phyloP scores from a whole-genome alignment of 2,797 vertebrate genomes.

The Parambassis ranga region DNA sequence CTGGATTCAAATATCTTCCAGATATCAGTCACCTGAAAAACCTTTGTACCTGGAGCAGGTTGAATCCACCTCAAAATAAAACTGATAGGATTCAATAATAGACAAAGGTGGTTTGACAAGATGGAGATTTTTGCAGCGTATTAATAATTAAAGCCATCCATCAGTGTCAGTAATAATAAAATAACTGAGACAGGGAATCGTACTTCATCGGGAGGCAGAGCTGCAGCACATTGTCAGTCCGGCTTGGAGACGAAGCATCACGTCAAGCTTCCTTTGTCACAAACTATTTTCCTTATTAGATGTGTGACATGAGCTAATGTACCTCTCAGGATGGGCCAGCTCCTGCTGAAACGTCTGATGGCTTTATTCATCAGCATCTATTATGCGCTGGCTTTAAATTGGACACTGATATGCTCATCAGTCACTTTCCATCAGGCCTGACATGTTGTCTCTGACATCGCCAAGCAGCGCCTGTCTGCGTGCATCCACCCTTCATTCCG shows the following conservation, averaged over 20 bases:
- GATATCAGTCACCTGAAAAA: neutral
- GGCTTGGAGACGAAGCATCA: slow-evolving; percentile 13
- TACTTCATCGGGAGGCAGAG: neutral
- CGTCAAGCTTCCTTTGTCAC: slow-evolving; percentile 26
- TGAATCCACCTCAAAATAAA: neutral
- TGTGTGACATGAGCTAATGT: slow-evolving; percentile 35
- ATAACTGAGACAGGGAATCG: neutral
- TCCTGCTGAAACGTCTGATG: slow-evolving; percentile 41
- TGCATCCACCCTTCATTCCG: neutral
- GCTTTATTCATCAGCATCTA: slow-evolving; percentile 56
- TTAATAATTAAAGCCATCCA: slow-evolving; percentile 19
- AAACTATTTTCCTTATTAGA: slow-evolving; percentile 22
- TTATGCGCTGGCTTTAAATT: slow-evolving; percentile 45
- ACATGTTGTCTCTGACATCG: slow-evolving; percentile 28
- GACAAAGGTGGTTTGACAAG: neutral
- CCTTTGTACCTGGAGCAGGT: neutral
- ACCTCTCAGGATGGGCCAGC: slow-evolving; percentile 2
- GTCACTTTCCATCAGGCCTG: slow-evolving; percentile 55
- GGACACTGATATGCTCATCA: slow-evolving; percentile 56
- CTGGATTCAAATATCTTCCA: neutral
- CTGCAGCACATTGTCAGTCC: slow-evolving; percentile 1
- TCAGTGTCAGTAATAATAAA: slow-evolving; percentile 8
- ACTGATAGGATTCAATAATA: neutral
- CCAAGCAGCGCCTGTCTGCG: neutral
- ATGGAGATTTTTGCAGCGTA: neutral